Conservation (phyloP, 2,113 vertebrate species). For the Sinocyclocheilus anshuiensis region DNA sequence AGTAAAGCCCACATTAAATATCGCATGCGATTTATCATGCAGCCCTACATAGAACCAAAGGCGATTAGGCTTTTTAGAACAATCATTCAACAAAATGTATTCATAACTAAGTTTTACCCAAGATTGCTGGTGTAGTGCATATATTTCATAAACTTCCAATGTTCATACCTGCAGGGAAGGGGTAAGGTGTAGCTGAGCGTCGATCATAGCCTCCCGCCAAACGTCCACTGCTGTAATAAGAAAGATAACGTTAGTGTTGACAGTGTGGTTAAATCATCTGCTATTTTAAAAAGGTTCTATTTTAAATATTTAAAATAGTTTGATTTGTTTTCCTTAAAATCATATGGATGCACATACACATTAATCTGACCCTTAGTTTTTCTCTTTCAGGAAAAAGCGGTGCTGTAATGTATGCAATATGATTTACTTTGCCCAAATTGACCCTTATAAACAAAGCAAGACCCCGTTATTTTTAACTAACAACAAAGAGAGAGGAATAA, state of each 20-base stretch:
- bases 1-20: too few species aligned
- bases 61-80: background rate
- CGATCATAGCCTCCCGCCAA: conserved; percentile 80
- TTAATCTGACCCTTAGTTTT: too few species aligned
- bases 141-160: background rate
- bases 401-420: background rate
- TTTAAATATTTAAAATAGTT: background rate
- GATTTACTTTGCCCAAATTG: background rate
- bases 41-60: background rate
- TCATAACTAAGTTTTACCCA: background rate
- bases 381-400: conserved; percentile 24
- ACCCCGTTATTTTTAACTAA: conserved; percentile 36
- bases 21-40: too few species aligned
- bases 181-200: conserved; percentile 76
- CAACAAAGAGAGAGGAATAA: conserved; percentile 50
- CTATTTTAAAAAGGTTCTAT: background rate
- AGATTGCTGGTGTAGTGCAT: background rate
- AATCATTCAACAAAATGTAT: background rate
- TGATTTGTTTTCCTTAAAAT: too few species aligned
- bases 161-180: conserved; percentile 70
- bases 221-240: conserved; percentile 71
- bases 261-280: background rate
- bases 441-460: background rate
- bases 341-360: too few species aligned
- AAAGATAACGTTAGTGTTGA: background rate